Evolutionary conservation across 1,140 invertebrate species (phyloP).

Genomic region (Euglossa dilemma): DNA sequence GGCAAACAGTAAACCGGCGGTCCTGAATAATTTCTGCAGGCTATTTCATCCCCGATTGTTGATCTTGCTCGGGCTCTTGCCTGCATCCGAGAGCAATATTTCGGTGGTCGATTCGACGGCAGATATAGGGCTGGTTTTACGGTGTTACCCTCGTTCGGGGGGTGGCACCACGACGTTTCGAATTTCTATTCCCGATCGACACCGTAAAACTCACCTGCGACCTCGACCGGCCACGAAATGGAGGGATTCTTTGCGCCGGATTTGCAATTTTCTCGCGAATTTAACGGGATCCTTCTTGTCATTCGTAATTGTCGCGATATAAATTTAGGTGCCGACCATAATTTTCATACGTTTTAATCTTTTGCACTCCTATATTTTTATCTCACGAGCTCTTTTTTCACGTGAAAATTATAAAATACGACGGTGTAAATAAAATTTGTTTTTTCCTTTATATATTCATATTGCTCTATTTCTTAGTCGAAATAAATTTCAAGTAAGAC

Average conservation of each 20-base stretch:
- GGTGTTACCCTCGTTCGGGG: not conserved
- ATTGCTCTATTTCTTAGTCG: too few species aligned
- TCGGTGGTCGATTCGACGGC: not conserved
- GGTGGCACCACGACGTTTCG: not conserved
- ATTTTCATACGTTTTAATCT: too few species aligned
- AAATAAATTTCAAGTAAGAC: too few species aligned
- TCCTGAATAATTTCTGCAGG: slow-evolving; percentile 18
- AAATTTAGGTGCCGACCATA: too few species aligned
- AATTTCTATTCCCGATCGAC: slow-evolving; percentile 28
- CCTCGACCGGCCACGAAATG: not conserved
- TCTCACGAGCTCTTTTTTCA: too few species aligned
- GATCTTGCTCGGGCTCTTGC: not conserved
- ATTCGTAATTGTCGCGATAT: too few species aligned
- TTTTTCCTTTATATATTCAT: too few species aligned
- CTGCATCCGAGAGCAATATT: not conserved
- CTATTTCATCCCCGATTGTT: slow-evolving; percentile 12
- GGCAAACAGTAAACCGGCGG: not conserved
- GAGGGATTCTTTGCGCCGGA: not conserved
- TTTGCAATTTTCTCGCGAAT: not conserved
- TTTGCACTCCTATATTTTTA: too few species aligned
- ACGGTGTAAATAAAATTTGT: too few species aligned
- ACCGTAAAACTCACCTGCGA: slow-evolving; percentile 35
- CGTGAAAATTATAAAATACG: too few species aligned
- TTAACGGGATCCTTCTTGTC: too few species aligned
- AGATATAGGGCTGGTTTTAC: slow-evolving; percentile 15